phyloP scores from a whole-genome alignment of 2,888 invertebrate species.

The Dendrolimus pini region DNA sequence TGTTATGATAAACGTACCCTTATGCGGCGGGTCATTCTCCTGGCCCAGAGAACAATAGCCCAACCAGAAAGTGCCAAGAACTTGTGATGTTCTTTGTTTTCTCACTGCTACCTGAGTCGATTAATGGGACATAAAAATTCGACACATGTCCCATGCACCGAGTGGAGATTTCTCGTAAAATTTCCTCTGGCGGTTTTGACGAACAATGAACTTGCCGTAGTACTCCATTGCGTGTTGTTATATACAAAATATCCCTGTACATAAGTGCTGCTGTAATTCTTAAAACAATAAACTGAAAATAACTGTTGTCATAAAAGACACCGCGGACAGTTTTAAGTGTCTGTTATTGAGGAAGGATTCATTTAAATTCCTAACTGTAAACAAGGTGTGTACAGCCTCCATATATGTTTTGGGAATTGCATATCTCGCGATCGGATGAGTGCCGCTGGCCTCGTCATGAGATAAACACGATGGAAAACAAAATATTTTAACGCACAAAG shows the following conservation, averaged over 20 bases:
- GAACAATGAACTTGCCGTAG: slow-evolving; percentile 53
- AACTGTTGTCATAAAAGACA: not conserved
- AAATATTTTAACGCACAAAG: slow-evolving; percentile 35
- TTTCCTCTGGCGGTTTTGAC: slow-evolving; percentile 46
- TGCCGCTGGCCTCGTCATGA: slow-evolving; percentile 14
- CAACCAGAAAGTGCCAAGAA: slow-evolving; percentile 53
- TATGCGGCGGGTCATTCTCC: slow-evolving; percentile 64
- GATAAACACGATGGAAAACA: slow-evolving; percentile 39
- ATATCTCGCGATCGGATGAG: slow-evolving; percentile 33
- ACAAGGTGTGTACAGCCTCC: slow-evolving; percentile 27
- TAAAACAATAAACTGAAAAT: not conserved
- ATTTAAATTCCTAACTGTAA: slow-evolving; percentile 33
- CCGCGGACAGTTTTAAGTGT: slow-evolving; percentile 4
- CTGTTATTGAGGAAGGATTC: not conserved
- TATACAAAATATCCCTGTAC: not conserved
- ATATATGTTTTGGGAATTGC: slow-evolving; percentile 37
- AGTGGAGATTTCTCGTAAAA: slow-evolving; percentile 60
- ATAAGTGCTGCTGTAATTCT: no score
- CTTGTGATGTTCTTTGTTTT: slow-evolving; percentile 56
- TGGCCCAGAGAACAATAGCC: slow-evolving; percentile 57
- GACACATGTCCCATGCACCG: slow-evolving; percentile 37
- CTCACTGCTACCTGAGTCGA: slow-evolving; percentile 36
- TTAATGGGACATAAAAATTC: slow-evolving; percentile 69
- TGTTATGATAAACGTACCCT: slow-evolving; percentile 53
- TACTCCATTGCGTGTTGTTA: not conserved